These are phyloP conservation scores for Lepus americanus DNA, from an alignment of 2,113 vertebrate genomes.

Conservation along the genomic window DNA sequence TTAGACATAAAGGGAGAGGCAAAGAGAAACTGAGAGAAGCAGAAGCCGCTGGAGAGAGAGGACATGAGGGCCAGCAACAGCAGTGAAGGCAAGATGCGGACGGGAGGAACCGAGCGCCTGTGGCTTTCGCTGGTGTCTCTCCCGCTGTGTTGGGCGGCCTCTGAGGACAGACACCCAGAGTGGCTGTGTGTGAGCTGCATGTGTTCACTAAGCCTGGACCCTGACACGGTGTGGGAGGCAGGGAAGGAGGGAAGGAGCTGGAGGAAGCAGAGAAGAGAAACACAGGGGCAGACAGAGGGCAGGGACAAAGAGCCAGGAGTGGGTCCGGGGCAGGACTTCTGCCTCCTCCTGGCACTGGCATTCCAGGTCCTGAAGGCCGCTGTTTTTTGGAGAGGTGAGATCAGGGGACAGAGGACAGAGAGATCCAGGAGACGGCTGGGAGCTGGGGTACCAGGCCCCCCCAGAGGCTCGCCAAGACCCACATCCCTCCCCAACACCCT, in stretches of 20 bases:
- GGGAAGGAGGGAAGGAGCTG: rapidly evolving
- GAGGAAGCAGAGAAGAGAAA: not conserved
- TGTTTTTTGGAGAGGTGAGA: not conserved
- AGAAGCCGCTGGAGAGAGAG: not conserved
- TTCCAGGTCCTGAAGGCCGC: not conserved
- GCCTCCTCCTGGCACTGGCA: too few relatives aligned
- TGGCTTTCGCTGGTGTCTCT: not conserved
- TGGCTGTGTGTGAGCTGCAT: rapidly evolving
- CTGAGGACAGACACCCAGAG: not conserved
- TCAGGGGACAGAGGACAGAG: not conserved
- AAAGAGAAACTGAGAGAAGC: not conserved
- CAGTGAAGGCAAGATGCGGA: not conserved
- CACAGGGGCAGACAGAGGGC: not conserved
- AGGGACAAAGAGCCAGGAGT: not conserved
- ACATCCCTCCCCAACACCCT: not conserved
- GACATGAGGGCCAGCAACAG: not conserved
- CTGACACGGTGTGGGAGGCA: not conserved
- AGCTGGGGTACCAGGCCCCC: not conserved
- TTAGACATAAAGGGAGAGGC: not conserved
- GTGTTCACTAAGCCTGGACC: not conserved
- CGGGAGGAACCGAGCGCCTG: not conserved
- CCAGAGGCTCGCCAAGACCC: not conserved
- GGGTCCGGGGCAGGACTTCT: not conserved
- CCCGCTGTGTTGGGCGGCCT: not conserved
- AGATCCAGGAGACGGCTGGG: not conserved